Base-by-base conservation (phyloP, 2,113 vertebrate species). In the Grammomys dolichurus region DNA sequence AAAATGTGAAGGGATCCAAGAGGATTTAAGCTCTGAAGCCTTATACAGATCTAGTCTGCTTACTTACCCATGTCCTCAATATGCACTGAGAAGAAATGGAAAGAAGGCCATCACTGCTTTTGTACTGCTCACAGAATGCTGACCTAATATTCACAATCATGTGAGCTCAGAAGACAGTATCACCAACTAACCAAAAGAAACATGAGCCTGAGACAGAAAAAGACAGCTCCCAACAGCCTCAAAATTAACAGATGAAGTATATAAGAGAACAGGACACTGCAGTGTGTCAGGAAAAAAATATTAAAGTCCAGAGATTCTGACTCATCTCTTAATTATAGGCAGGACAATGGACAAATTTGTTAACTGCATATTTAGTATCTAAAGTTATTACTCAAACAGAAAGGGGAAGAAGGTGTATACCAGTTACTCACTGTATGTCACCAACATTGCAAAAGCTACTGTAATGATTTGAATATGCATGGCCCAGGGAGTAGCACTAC, bases 381-480 rank as follows among this genome's bases (percentile, higher is more conserved):
- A 14, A 20, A n/a, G n/a, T 40, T 60, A 17, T 69, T 26, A 46
- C 36, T 56, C 28, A 84, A 3, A 1, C 0, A 46, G 14, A 69
- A 69, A 84, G 26, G 40, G n/a, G 26, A 48, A 26, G 58, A 87
- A 69, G 24, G 31, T 72, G 28, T 51, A 77, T 73, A 72, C 51
- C 67, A 75, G 17, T 73, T 97, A 96, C 96, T 97, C 58, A 97
- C 95, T 26, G 17, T n/a, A 33, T 81, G 22, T 90, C 56, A 95
- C 81, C 93, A 97, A n/a, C 12, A 86, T 46, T 1, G 24, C 1
- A 4, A 95, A 1, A 28, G 19, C 9, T 19, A 63, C 60, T 63
- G 60, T 9, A 63, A 26, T 9, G 22, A 9, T 63, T 63, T 63
- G 60, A 63, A 63, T 26, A 63, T 26, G 60, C 22, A 17, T 10